Base-by-base conservation (phyloP, 2,888 invertebrate species). In the Netelia fuscicornis region DNA sequence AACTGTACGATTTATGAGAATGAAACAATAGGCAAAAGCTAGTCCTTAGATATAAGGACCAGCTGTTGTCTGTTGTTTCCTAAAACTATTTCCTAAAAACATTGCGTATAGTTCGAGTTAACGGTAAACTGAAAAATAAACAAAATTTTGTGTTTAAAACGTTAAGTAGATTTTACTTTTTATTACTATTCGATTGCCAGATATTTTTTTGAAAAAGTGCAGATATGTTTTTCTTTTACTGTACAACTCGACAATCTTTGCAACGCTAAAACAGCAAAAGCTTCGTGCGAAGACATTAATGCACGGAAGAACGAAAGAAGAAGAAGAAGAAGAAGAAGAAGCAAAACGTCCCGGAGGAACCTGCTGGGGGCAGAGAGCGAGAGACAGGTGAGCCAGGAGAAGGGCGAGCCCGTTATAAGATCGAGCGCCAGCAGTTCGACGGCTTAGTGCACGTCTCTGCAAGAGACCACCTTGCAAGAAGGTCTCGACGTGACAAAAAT, bases 391-490 rank as follows among this genome's bases (percentile, higher is more conserved):
- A 72, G 72, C 48, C 48, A 94, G 80, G 95, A 95, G 92, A 94
- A 95, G 90, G 95, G 95, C 95, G 94, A 94, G 74, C 94, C 95
- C 91, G 93, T 93, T 93, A 93, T 93, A 93, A 95, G 95, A 91
- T 94, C 94, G 86, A 94, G 94, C 90, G 88, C 86, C 80, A 93
- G 94, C 88, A 95, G 95, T 92, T 94, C 64, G 94, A 94, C 92
- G 94, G 94, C 90, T 95, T 93, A 94, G 90, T 95, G 95, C 90
- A 94, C 87, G 87, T 87, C 88, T 88, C 70, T 81, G 84, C 84
- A 86, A 81, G 79, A 81, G 77, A 76, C 83, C 76, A 86, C 82
- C 81, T 85, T 81, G 76, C 81, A 72, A 42, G 56, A 62, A 80
- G 79, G 67, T 71, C 74, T 82, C 83, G 70, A 58, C 74, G 72